Evolutionary conservation across 2,113 vertebrate genomes (phyloP).

Genomic region (Nansenia antarctica): DNA sequence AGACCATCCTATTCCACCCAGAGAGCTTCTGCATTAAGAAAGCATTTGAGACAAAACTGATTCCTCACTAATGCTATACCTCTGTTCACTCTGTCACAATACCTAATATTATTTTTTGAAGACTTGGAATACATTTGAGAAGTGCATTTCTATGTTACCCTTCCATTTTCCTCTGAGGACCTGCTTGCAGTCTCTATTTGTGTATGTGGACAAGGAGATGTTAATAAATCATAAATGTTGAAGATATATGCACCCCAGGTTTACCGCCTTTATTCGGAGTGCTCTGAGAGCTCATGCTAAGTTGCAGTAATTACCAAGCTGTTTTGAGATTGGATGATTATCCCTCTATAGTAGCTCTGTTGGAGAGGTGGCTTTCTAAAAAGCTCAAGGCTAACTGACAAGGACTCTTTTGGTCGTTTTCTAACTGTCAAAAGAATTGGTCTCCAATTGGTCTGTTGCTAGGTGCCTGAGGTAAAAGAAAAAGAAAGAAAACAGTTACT

Average conservation of each 20-base stretch:
- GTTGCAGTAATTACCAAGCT: not conserved
- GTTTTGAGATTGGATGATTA: conserved; percentile 16
- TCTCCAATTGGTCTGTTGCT: not conserved
- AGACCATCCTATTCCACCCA: not conserved
- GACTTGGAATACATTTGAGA: conserved; percentile 57
- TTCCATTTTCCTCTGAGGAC: conserved; percentile 37
- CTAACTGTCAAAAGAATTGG: conserved; percentile 9
- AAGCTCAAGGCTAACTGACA: conserved; percentile 43
- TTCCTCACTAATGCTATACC: conserved; percentile 50
- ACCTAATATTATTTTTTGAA: too few species aligned
- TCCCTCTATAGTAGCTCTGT: not conserved
- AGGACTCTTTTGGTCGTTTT: too few species aligned
- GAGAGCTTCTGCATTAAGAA: too few species aligned
- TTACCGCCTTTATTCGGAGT: too few species aligned
- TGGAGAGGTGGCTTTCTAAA: conserved; percentile 12
- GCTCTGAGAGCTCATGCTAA: not conserved
- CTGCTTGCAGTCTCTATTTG: conserved; percentile 50
- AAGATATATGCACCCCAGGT: too few species aligned
- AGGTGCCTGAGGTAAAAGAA: not conserved
- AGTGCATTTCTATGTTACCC: conserved; percentile 54
- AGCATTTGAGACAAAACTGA: not conserved
- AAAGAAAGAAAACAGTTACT: too few species aligned
- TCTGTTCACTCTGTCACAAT: conserved; percentile 26
- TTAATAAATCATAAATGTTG: conserved; percentile 59
- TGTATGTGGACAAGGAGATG: conserved; percentile 21